Evolutionary conservation across 1,140 invertebrate genomes (phyloP).

Genomic region (Lepidostoma basale): DNA sequence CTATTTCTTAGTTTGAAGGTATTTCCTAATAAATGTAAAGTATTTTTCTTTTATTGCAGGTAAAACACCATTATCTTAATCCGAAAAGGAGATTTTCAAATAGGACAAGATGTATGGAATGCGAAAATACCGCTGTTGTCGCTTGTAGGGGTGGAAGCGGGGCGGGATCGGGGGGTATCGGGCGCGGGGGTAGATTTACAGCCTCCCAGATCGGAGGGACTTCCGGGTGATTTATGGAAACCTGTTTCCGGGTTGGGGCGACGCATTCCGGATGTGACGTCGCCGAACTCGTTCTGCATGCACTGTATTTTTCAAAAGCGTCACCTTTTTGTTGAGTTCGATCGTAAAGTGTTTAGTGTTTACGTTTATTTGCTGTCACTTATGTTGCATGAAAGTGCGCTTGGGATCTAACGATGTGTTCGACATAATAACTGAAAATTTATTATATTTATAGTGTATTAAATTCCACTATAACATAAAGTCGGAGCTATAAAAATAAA

Average conservation of each 20-base stretch:
- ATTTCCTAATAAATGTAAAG: too few relatives aligned
- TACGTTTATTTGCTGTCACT: too few relatives aligned
- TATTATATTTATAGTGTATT: too few relatives aligned
- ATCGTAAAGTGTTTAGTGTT: too few relatives aligned
- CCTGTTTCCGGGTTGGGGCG: constrained; percentile 18
- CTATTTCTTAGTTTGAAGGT: too few relatives aligned
- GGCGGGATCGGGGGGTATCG: background rate
- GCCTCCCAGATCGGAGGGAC: constrained; percentile 23
- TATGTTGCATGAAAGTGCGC: too few relatives aligned
- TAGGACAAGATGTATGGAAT: constrained; percentile 19
- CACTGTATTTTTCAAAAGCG: constrained; percentile 1
- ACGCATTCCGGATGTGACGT: constrained; percentile 19
- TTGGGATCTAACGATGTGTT: too few relatives aligned
- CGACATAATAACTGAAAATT: too few relatives aligned
- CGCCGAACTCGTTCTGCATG: constrained; percentile 3
- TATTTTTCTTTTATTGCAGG: background rate
- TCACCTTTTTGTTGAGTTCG: too few relatives aligned
- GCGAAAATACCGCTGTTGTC: constrained; percentile 18
- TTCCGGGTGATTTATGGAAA: constrained; percentile 24
- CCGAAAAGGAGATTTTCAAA: background rate
- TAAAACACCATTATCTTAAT: constrained; percentile 11
- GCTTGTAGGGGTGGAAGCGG: background rate
- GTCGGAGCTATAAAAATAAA: too few relatives aligned
- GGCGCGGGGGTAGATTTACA: constrained; percentile 19
- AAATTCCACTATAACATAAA: too few relatives aligned